phyloP scores from a whole-genome alignment of 1,140 invertebrate genomes.

The Dysdera silvatica region DNA sequence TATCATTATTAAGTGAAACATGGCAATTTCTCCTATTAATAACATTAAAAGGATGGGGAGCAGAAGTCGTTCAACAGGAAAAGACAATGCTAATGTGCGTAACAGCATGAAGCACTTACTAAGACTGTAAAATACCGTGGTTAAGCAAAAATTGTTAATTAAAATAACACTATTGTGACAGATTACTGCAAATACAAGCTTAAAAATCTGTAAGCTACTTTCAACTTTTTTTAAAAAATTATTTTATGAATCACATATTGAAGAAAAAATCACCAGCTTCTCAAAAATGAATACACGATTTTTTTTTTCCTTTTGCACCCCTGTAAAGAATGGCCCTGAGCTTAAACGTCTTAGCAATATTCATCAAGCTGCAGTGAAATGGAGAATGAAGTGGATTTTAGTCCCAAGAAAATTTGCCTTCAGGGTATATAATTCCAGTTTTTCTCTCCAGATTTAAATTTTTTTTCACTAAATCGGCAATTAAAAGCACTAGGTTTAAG shows the following conservation, averaged over 20 bases:
- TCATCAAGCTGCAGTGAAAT: too few relatives aligned
- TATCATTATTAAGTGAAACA: background rate
- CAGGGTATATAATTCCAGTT: too few relatives aligned
- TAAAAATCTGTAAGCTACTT: background rate
- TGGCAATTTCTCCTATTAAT: background rate
- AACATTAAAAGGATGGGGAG: background rate
- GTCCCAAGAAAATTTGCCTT: too few relatives aligned
- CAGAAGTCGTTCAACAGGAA: too few relatives aligned
- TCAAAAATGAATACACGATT: too few relatives aligned
- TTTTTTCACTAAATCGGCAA: too few relatives aligned
- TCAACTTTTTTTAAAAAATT: background rate
- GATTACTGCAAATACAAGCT: background rate
- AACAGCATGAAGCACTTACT: background rate
- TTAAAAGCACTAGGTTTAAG: too few relatives aligned
- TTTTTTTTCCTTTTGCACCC: too few relatives aligned
- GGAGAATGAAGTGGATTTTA: too few relatives aligned
- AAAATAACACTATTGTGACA: background rate
- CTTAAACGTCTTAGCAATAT: too few relatives aligned
- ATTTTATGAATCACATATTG: constrained; percentile 13
- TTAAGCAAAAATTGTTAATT: background rate
- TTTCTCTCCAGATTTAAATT: too few relatives aligned
- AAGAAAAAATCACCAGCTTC: constrained; percentile 42
- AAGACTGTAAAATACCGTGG: background rate
- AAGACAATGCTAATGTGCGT: background rate
- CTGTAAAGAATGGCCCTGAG: too few relatives aligned